Percentiles rank a stretch among this genome's conserved stretches.
Evolutionary conservation across 1,140 invertebrate species (phyloP).

Genomic region (Piezodorus guildinii): DNA sequence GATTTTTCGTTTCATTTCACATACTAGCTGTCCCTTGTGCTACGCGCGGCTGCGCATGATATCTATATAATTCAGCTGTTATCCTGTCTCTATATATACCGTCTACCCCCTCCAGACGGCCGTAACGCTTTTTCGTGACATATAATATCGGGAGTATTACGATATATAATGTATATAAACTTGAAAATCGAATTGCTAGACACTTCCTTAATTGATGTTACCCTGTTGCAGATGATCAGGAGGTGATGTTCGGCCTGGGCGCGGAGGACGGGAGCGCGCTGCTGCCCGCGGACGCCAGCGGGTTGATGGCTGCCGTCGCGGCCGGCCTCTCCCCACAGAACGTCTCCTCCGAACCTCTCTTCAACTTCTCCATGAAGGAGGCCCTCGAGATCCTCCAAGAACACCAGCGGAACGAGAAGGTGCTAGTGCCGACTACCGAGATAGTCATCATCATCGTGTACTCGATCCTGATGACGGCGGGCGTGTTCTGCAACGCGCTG

Average conservation of each 20-base stretch:
- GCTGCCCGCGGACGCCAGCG: conserved; percentile 10
- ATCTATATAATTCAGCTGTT: no score
- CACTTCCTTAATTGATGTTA: no score
- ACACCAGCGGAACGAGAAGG: conserved; percentile 26
- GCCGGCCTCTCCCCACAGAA: background rate
- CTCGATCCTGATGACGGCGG: conserved; percentile 27
- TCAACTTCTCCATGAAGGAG: conserved; percentile 21
- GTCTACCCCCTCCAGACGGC: no score
- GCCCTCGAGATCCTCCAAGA: conserved; percentile 26
- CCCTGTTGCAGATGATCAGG: background rate
- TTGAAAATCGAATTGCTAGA: no score
- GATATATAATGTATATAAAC: no score
- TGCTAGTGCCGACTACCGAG: conserved; percentile 26
- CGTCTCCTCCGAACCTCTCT: background rate
- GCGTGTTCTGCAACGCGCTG: conserved; percentile 33
- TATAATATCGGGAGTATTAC: no score
- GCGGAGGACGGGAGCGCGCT: background rate
- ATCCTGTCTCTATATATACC: no score
- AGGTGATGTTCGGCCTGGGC: background rate
- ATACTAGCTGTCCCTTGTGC: no score
- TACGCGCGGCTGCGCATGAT: no score
- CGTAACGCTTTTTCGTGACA: no score
- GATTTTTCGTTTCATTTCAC: no score
- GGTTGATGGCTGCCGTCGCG: background rate
- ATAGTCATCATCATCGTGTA: conserved; percentile 29